Base-by-base conservation (phyloP, 2,113 vertebrate species). In the Lampris incognitus region DNA sequence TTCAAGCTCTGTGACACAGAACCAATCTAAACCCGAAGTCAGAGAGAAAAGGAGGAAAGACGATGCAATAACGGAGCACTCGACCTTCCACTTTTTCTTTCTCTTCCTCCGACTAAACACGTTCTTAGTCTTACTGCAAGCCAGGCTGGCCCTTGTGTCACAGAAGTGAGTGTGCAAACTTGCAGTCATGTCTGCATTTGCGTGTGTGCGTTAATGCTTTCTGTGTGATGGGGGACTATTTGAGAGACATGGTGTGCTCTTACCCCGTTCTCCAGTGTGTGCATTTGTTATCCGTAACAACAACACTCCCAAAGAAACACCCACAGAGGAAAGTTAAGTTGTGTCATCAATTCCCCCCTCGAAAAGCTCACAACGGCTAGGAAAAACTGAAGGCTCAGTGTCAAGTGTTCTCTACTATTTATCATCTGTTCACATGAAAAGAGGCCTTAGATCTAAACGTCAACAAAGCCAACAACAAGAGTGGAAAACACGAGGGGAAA, bases 401-500 rank as follows among this genome's bases (percentile, higher is more conserved):
- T 90, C 86, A 88, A 87, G 77, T 76, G 79, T 72, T 85, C 85
- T 86, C 76, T 87, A 81, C 86, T 81, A 91, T 91, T 90, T 87
- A 91, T 91, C 83, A 88, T 87, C 81, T 76, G 72, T 66, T 91
- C 84, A 85, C 83, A 89, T 82, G 84, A 84, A 87, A 85, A 81
- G 73, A 72, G 72, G 63, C 54, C 83, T 81, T 39, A 71, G 81
- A 64, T 89, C 91, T 81, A 85, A 85, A 93, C 75, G 87, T 88
- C 85, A 85, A 88, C 79, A 88, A 90, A 86, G 81, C 66, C 85
- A 78, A 87, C 86, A 88, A 89, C 82, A 87, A 80, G 80, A 87
- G 83, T 86, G 91, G 90, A 91, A 92, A 93, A 89, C 85, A 92
- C 90, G 86, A 91, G 85, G 64, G 68, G 69, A 82, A 74, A 69